A percentile compares a stretch with the other conserved stretches of the same genome.
Evolutionary conservation across 2,797 vertebrate genomes (phyloP).

Genomic region (Thamnophis elegans): DNA sequence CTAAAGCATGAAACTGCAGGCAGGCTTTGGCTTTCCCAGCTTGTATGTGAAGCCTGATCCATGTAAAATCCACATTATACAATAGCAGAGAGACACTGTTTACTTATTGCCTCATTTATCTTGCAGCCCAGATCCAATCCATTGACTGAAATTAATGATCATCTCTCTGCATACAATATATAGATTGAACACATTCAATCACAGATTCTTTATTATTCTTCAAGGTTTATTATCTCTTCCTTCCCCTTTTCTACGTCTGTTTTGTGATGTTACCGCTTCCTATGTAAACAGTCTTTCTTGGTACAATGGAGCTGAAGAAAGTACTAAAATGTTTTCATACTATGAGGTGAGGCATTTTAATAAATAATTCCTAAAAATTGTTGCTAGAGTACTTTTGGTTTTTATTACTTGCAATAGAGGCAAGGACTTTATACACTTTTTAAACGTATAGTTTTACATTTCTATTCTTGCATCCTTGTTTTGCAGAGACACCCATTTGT

Average conservation of each 20-base stretch:
- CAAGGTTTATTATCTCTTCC: background rate
- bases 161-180: background rate
- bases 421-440: conserved; percentile 63
- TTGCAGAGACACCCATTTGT: conserved; percentile 59
- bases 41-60: background rate
- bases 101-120: background rate
- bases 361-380: conserved; percentile 66
- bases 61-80: background rate
- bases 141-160: background rate
- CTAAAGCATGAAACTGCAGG: background rate
- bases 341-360: conserved; percentile 55
- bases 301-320: conserved; percentile 47
- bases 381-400: conserved; percentile 56
- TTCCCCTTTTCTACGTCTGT: background rate
- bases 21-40: background rate
- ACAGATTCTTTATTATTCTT: background rate
- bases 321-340: conserved; percentile 50
- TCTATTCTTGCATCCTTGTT: conserved; percentile 48
- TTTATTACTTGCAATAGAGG: conserved; percentile 65
- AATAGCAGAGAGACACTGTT: background rate
- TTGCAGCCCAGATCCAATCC: background rate
- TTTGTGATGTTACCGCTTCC: conserved; percentile 22
- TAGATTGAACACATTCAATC: background rate
- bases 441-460: conserved; percentile 57
- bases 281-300: conserved; percentile 43